phyloP scores from a whole-genome alignment of 2,113 vertebrate species.

The Ranitomeya imitator region DNA sequence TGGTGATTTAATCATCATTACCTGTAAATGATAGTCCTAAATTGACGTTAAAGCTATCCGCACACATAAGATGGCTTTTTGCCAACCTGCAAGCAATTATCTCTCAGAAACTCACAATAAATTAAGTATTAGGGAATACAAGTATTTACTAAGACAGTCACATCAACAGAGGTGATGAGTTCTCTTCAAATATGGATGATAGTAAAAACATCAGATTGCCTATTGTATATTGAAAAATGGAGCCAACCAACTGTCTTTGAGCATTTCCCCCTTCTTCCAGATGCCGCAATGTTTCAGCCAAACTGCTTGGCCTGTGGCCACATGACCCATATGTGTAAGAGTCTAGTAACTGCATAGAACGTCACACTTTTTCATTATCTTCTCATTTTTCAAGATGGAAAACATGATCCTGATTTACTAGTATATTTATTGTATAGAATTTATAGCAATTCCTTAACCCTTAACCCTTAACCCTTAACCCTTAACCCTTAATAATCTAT shows the following conservation, averaged over 20 bases:
- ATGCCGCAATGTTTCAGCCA: background rate
- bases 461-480: too few relatives aligned
- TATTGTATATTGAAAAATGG: background rate
- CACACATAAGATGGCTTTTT: too few relatives aligned
- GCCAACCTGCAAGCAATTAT: too few relatives aligned
- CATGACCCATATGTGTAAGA: slow-evolving; percentile 10
- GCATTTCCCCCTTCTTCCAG: background rate
- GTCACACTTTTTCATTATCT: background rate
- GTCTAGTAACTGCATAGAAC: background rate
- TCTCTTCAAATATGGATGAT: background rate
- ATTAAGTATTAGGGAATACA: too few relatives aligned
- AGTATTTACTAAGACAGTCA: too few relatives aligned
- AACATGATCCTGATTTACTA: background rate
- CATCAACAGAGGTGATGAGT: too few relatives aligned
- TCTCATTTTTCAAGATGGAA: background rate
- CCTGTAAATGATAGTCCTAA: too few relatives aligned
- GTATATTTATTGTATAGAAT: background rate
- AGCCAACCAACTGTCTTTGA: background rate
- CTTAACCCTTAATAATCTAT: background rate
- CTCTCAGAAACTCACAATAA: too few relatives aligned
- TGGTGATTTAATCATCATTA: too few relatives aligned
- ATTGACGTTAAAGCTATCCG: too few relatives aligned
- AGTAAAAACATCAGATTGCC: background rate
- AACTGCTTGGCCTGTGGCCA: slow-evolving; percentile 3
- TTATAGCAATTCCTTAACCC: background rate